Conservation (phyloP, 2,113 vertebrate species). For the Vidua chalybeata region DNA sequence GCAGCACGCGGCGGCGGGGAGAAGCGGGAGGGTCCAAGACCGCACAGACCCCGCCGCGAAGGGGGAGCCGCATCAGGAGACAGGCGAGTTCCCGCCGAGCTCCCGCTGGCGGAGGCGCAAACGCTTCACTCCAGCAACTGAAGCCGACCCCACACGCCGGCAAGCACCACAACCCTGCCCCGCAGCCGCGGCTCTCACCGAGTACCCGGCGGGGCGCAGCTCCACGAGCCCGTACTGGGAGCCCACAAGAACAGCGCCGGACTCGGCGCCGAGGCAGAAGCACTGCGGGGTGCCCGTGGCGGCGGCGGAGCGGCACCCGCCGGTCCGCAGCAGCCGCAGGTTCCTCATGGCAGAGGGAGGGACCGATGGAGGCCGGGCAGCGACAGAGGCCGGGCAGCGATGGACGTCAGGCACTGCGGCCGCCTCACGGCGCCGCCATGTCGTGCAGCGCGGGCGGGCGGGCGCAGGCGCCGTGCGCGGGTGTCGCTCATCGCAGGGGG, state of each 20-base stretch:
- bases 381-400: not conserved
- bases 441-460: accelerated
- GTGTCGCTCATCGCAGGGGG: not conserved
- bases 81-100: not conserved
- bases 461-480: not conserved
- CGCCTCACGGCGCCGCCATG: not conserved
- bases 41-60: accelerated
- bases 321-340: constrained; percentile 80
- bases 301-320: not conserved
- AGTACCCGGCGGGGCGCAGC: constrained; percentile 64
- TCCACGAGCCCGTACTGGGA: constrained; percentile 81
- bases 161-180: not conserved
- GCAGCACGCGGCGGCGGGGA: no score
- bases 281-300: constrained; percentile 77
- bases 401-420: accelerated
- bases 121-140: not conserved
- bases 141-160: not conserved
- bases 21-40: accelerated
- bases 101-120: not conserved
- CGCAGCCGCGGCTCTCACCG: constrained; percentile 46
- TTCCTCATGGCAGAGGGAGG: constrained; percentile 80
- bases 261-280: constrained; percentile 74
- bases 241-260: constrained; percentile 77
- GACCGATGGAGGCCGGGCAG: not conserved
- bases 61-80: accelerated